phyloP scores from a whole-genome alignment of 2,113 vertebrate genomes.

The Haplochromis vanheusdeni region DNA sequence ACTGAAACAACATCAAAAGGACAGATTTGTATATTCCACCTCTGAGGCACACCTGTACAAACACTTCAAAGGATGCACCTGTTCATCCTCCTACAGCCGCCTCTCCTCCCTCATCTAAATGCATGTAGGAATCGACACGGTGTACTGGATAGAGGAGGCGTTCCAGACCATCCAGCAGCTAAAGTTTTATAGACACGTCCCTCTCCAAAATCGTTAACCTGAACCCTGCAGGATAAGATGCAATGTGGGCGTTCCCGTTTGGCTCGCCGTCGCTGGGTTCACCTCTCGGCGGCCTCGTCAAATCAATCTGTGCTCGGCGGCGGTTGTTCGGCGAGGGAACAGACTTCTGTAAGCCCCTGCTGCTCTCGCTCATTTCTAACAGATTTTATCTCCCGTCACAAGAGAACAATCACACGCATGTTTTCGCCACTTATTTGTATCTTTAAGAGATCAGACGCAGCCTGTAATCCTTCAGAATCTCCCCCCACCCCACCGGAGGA shows the following conservation, averaged over 20 bases:
- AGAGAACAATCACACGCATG: background rate
- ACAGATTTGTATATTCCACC: background rate
- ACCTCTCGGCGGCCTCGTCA: background rate
- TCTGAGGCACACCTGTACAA: background rate
- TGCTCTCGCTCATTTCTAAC: background rate
- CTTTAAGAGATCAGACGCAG: background rate
- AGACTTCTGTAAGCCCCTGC: background rate
- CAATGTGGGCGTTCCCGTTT: background rate
- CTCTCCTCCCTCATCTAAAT: background rate
- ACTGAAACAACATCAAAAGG: background rate
- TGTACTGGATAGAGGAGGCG: background rate
- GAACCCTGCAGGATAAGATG: background rate
- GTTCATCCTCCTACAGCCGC: background rate
- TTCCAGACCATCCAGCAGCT: background rate
- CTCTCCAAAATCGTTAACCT: background rate
- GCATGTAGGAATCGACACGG: background rate
- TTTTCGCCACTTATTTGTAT: background rate
- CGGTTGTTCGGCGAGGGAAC: background rate
- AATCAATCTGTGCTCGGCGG: background rate
- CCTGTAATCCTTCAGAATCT: background rate
- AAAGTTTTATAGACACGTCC: rapidly evolving
- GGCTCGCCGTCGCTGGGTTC: background rate
- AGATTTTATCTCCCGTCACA: background rate
- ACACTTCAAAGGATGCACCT: background rate
- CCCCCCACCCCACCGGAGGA: background rate